These are phyloP conservation scores for Bucco capensis DNA, from an alignment of 2,113 vertebrate genomes.

Conservation along the genomic window DNA sequence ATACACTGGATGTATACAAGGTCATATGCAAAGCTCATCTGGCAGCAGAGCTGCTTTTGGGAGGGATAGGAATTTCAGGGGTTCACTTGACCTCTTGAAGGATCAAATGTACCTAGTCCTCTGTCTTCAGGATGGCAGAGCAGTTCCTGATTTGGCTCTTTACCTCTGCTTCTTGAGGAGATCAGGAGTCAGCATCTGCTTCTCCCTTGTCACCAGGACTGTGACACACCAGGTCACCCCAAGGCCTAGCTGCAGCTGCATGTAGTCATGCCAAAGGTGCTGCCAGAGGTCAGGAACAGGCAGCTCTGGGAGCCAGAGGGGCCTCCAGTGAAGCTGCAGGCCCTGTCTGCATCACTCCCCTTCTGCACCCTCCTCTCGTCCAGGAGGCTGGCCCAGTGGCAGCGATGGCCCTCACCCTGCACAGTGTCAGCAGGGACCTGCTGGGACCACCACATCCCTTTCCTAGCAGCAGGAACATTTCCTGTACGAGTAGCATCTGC, in stretches of 20 bases:
- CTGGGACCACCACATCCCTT: not conserved
- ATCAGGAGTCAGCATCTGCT: not conserved
- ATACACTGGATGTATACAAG: not conserved
- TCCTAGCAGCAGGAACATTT: not conserved
- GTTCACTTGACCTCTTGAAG: not conserved
- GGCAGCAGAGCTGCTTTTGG: not conserved
- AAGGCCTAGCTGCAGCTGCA: not conserved
- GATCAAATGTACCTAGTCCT: not conserved
- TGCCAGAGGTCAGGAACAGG: rapidly evolving
- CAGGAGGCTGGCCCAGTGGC: not conserved
- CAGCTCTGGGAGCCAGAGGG: not conserved
- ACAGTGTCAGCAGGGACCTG: rapidly evolving
- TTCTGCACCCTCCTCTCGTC: not conserved
- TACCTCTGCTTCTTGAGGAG: not conserved
- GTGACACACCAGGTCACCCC: not conserved
- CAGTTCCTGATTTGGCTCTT: not conserved
- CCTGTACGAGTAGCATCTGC: not conserved
- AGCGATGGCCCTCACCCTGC: not conserved
- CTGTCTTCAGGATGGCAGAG: not conserved
- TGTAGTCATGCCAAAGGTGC: not conserved
- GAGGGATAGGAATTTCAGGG: not conserved
- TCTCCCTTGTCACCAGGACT: not conserved
- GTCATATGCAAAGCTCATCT: constrained; percentile 36
- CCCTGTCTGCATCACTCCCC: not conserved
- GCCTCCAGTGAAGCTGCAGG: not conserved